Evolutionary conservation across 2,113 vertebrate genomes (phyloP).

Genomic region (Tyto alba): DNA sequence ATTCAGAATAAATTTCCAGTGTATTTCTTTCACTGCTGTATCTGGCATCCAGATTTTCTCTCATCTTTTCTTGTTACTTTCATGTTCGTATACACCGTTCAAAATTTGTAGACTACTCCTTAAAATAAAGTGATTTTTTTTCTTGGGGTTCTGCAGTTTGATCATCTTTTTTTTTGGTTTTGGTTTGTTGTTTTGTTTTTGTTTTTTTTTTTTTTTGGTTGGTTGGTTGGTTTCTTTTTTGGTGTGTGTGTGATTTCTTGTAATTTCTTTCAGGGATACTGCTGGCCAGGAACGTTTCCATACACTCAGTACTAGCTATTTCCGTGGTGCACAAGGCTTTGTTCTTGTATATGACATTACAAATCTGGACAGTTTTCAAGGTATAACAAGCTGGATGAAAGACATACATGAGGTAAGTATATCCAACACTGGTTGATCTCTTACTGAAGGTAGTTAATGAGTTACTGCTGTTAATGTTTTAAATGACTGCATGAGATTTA

Average conservation of each 20-base stretch:
- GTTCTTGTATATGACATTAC: slow-evolving; percentile 75
- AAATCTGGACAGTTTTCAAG: slow-evolving; percentile 63
- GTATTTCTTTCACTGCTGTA: not conserved
- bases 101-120: not conserved
- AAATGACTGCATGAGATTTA: not conserved
- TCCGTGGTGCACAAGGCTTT: slow-evolving; percentile 73
- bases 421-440: not conserved
- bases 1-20: not conserved
- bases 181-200: too few species aligned
- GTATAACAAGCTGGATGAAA: slow-evolving; percentile 63
- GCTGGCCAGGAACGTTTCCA: slow-evolving; percentile 75
- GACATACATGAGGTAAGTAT: slow-evolving; percentile 71
- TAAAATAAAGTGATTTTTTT: not conserved
- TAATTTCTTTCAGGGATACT: slow-evolving; percentile 69
- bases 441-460: not conserved
- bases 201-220: too few species aligned
- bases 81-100: not conserved
- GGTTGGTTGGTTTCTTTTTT: too few species aligned
- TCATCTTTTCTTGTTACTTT: not conserved
- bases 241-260: not conserved
- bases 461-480: not conserved
- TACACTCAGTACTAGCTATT: slow-evolving; percentile 73
- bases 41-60: not conserved
- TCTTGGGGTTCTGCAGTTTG: not conserved
- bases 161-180: not conserved